These are phyloP conservation scores for Apaloderma vittatum DNA, from an alignment of 2,113 vertebrate species.

Conservation along the genomic window DNA sequence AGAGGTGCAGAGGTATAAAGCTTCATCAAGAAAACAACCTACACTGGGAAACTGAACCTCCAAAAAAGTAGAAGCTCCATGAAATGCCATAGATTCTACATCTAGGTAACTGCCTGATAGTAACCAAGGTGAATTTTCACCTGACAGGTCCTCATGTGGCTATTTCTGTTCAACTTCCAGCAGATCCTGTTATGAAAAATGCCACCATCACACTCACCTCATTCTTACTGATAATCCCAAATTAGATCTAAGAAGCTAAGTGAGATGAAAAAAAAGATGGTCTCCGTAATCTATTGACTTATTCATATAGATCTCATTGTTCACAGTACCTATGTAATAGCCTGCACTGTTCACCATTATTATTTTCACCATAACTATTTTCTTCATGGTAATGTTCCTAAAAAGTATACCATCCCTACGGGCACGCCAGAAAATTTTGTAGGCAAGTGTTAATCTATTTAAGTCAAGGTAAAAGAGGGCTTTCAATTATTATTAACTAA, in stretches of 20 bases:
- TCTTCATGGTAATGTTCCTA: neutral
- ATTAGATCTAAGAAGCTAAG: no score
- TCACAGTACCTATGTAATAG: neutral
- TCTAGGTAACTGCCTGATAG: neutral
- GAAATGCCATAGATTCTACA: neutral
- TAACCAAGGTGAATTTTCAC: neutral
- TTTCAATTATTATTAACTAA: neutral
- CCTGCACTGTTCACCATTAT: neutral
- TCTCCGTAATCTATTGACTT: neutral
- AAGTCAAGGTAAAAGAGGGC: neutral
- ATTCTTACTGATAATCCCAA: neutral
- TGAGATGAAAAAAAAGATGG: neutral
- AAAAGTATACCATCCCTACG: neutral
- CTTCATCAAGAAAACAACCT: neutral
- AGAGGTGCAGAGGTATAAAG: neutral
- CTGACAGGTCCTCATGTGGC: neutral
- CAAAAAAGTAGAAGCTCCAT: neutral
- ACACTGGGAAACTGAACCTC: neutral
- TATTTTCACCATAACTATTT: neutral
- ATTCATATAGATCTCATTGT: neutral
- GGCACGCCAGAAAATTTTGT: neutral
- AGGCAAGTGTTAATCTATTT: neutral
- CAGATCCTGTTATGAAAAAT: neutral
- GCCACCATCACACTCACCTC: neutral
- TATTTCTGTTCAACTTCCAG: neutral